Conservation (phyloP, 1,140 invertebrate genomes). For the Liolophura sinensis region DNA sequence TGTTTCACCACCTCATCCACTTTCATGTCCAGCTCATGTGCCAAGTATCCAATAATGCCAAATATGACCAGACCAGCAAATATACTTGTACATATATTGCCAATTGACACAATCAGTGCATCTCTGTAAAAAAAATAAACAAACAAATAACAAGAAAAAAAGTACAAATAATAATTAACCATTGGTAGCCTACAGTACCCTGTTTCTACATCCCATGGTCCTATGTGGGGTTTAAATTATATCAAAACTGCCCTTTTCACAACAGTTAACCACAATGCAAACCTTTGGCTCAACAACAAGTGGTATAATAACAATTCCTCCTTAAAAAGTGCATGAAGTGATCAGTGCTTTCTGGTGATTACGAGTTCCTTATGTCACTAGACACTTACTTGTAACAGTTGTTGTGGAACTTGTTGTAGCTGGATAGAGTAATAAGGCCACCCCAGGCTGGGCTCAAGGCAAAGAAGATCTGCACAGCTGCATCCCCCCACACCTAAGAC, state of each 20-base stretch:
- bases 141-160: neutral
- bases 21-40: conserved; percentile 75
- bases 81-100: conserved; percentile 60
- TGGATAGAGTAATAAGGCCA: conserved; percentile 65
- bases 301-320: too few species aligned
- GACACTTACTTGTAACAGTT: conserved; percentile 63
- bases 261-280: too few species aligned
- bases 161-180: too few species aligned
- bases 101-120: conserved; percentile 89
- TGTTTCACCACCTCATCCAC: conserved; percentile 86
- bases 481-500: conserved; percentile 62
- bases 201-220: too few species aligned
- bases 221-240: too few species aligned
- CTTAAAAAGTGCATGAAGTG: too few species aligned
- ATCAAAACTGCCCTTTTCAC: too few species aligned
- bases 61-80: conserved; percentile 60
- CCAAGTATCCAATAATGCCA: conserved; percentile 54
- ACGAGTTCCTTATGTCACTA: too few species aligned
- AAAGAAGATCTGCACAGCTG: conserved; percentile 66
- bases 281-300: too few species aligned
- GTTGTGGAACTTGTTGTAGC: conserved; percentile 67
- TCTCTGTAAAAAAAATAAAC: conserved; percentile 70
- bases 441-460: conserved; percentile 65
- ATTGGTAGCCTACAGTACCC: too few species aligned
- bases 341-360: too few species aligned